phyloP scores from a whole-genome alignment of 2,797 vertebrate species.

The Chaunax sp. region DNA sequence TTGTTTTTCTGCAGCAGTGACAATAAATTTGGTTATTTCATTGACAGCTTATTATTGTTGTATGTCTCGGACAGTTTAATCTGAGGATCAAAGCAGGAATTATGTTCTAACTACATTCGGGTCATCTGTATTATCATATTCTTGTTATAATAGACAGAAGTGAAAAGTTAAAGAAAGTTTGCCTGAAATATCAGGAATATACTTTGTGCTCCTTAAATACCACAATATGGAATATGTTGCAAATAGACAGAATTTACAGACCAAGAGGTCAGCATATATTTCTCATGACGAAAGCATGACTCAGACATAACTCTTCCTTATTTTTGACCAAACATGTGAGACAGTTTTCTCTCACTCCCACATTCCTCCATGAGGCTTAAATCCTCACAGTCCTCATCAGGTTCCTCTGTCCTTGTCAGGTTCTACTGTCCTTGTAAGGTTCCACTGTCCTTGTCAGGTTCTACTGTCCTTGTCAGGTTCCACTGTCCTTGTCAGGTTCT shows the following conservation, averaged over 20 bases:
- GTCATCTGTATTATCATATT: no score
- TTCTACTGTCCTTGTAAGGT: constrained; percentile 78
- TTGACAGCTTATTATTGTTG: no score
- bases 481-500: constrained; percentile 76
- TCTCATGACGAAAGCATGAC: constrained; percentile 55
- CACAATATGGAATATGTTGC: constrained; percentile 11
- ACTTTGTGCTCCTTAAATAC: no score
- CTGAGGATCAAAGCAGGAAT: no score
- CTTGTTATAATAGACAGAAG: no score
- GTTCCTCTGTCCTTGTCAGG: constrained; percentile 75
- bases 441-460: constrained; percentile 77
- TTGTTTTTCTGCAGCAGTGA: no score
- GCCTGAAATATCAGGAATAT: no score
- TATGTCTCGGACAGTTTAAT: no score
- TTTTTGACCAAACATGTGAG: constrained; percentile 29
- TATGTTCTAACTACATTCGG: no score
- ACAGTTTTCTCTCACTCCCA: constrained; percentile 44
- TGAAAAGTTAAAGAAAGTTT: no score
- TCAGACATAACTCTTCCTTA: constrained; percentile 4
- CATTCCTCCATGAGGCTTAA: constrained; percentile 48
- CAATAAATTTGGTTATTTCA: no score
- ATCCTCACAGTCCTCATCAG: constrained; percentile 71
- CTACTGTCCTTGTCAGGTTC: constrained; percentile 75
- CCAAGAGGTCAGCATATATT: constrained; percentile 28
- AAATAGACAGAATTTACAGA: constrained; percentile 9